Conservation (phyloP, 2,888 invertebrate species). For the Heliconius hortense region DNA sequence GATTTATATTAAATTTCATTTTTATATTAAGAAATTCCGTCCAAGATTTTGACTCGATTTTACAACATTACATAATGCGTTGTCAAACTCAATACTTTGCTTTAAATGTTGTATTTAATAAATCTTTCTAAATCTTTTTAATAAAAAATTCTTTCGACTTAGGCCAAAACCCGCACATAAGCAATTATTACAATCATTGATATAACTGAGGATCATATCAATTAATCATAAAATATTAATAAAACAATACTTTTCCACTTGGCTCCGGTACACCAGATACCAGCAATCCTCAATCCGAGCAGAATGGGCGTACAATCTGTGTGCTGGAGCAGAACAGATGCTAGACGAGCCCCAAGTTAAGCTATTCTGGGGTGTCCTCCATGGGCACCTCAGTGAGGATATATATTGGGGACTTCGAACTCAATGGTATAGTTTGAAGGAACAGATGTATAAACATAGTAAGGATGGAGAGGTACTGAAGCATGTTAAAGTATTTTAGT, state of each 20-base stretch:
- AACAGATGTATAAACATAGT: constrained; percentile 55
- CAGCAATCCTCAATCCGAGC: constrained; percentile 74
- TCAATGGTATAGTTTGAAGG: constrained; percentile 62
- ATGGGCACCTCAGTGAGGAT: constrained; percentile 66
- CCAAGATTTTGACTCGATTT: too few species aligned
- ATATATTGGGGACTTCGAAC: constrained; percentile 68
- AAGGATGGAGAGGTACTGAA: constrained; percentile 58
- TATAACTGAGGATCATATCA: too few species aligned
- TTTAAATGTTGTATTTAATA: too few species aligned
- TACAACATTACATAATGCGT: too few species aligned
- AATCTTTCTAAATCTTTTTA: too few species aligned
- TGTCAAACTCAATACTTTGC: too few species aligned
- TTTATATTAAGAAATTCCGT: too few species aligned
- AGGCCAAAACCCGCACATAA: too few species aligned
- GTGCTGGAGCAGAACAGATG: constrained; percentile 74
- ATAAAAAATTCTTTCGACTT: too few species aligned
- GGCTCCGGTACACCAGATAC: constrained; percentile 57
- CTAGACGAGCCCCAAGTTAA: constrained; percentile 74
- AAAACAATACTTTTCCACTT: not conserved
- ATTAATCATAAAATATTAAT: too few species aligned
- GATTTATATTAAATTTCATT: too few species aligned
- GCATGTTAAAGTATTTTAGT: not conserved
- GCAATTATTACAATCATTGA: too few species aligned
- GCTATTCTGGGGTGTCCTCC: constrained; percentile 74
- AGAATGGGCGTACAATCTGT: constrained; percentile 79